These are phyloP conservation scores for Tricholaema leucomelas DNA, from an alignment of 2,113 vertebrate genomes.

Conservation along the genomic window DNA sequence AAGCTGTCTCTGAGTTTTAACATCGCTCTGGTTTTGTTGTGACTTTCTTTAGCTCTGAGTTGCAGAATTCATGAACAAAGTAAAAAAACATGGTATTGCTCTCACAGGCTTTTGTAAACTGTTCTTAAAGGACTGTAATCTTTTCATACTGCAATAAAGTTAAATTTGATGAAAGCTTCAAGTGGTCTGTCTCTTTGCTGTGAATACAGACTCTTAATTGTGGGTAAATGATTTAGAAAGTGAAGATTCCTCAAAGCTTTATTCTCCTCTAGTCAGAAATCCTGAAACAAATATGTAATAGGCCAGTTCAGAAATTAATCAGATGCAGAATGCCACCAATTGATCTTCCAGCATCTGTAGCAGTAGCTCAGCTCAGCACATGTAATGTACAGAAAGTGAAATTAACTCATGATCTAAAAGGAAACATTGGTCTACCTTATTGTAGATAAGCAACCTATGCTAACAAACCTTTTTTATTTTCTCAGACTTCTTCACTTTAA, in stretches of 20 bases:
- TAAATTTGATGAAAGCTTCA: not conserved
- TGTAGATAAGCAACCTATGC: not conserved
- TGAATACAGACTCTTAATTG: constrained; percentile 4
- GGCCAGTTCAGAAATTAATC: not conserved
- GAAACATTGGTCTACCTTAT: not conserved
- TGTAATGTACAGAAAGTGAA: not conserved
- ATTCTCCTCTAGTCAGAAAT: constrained; percentile 28
- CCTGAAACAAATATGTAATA: not conserved
- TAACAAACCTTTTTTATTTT: not conserved
- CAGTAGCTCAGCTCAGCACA: not conserved
- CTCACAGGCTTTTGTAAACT: not conserved
- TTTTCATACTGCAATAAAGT: not conserved
- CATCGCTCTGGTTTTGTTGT: not conserved
- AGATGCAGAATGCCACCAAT: not conserved
- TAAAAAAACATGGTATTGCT: not conserved
- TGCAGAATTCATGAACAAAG: not conserved
- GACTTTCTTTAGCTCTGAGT: not conserved
- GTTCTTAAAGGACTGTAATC: not conserved
- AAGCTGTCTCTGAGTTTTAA: not conserved
- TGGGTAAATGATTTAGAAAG: not conserved
- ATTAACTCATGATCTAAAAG: not conserved
- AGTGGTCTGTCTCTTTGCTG: not conserved
- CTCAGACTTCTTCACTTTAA: not conserved
- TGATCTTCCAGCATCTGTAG: not conserved
- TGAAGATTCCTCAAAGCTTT: not conserved